phyloP scores from a whole-genome alignment of 2,113 vertebrate species.

The Piprites chloris region DNA sequence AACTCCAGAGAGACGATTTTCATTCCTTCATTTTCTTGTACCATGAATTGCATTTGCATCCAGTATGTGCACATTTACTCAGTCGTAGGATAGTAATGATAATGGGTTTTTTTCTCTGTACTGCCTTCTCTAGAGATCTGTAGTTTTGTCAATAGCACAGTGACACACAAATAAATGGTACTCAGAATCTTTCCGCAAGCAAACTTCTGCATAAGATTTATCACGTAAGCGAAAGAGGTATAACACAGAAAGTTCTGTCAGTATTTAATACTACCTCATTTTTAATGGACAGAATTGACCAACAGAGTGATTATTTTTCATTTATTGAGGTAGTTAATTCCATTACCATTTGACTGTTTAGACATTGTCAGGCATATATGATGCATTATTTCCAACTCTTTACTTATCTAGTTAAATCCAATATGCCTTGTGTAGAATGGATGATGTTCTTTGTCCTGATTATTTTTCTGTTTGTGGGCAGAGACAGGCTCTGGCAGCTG shows the following conservation, averaged over 20 bases:
- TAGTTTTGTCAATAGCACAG: slow-evolving; percentile 10
- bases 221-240: slow-evolving; percentile 4
- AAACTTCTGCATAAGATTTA: slow-evolving; percentile 59
- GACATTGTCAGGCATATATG: slow-evolving; percentile 47
- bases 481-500: not conserved
- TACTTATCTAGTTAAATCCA: slow-evolving; percentile 31
- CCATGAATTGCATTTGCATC: slow-evolving; percentile 31
- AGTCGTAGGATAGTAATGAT: slow-evolving; percentile 33
- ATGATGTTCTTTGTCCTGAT: not conserved
- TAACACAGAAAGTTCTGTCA: slow-evolving; percentile 43
- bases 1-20: slow-evolving; percentile 4
- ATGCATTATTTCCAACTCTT: slow-evolving; percentile 50
- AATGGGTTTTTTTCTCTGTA: slow-evolving; percentile 41
- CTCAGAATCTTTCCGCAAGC: slow-evolving; percentile 37
- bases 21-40: slow-evolving; percentile 40
- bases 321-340: not conserved
- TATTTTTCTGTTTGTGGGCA: not conserved
- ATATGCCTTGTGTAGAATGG: not conserved
- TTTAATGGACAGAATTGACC: slow-evolving; percentile 35
- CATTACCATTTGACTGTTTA: slow-evolving; percentile 36
- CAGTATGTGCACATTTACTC: slow-evolving; percentile 39
- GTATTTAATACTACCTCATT: slow-evolving; percentile 13
- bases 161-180: slow-evolving; percentile 61
- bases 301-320: slow-evolving; percentile 31
- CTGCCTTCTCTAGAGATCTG: slow-evolving; percentile 41